Percentiles rank a stretch among this genome's conserved stretches.
These are phyloP conservation scores for Sceloporus tristichus DNA, from an alignment of 2,113 vertebrate species.

Conservation along the genomic window DNA sequence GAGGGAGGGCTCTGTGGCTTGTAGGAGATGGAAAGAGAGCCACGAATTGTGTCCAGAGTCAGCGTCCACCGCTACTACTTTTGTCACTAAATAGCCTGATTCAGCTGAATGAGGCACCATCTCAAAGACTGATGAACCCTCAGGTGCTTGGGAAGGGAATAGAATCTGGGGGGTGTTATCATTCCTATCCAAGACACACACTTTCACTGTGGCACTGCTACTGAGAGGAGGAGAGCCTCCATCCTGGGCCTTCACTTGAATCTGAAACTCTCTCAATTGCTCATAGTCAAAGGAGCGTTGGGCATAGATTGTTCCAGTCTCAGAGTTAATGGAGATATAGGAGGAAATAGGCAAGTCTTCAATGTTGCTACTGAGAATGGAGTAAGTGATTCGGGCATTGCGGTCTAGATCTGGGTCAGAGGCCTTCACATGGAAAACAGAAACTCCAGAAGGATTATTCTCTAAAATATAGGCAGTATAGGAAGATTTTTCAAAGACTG, in stretches of 20 bases:
- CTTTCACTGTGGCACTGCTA: conserved; percentile 65
- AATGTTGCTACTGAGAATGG: conserved; percentile 42
- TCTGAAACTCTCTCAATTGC: conserved; percentile 70
- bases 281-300: conserved; percentile 79
- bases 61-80: conserved; percentile 25
- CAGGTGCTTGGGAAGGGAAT: conserved; percentile 66
- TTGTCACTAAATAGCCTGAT: conserved; percentile 13
- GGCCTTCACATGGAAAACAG: conserved; percentile 39
- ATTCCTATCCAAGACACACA: conserved; percentile 75
- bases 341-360: conserved; percentile 49
- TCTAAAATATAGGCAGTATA: conserved; percentile 12
- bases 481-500: conserved; percentile 20
- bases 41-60: conserved; percentile 30
- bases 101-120: conserved; percentile 17
- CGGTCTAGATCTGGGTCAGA: conserved; percentile 24
- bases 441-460: conserved; percentile 27
- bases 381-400: conserved; percentile 67
- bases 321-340: conserved; percentile 75
- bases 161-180: conserved; percentile 75
- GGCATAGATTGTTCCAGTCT: conserved; percentile 55
- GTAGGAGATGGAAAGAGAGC: conserved; percentile 26
- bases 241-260: conserved; percentile 73
- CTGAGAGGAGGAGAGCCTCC: conserved; percentile 69
- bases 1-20: conserved; percentile 15
- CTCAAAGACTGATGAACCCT: conserved; percentile 18